Evolutionary conservation across 2,113 vertebrate genomes (phyloP), one percentile per base, ranked within the genome.

Genomic region (Chamaea fasciata): DNA sequence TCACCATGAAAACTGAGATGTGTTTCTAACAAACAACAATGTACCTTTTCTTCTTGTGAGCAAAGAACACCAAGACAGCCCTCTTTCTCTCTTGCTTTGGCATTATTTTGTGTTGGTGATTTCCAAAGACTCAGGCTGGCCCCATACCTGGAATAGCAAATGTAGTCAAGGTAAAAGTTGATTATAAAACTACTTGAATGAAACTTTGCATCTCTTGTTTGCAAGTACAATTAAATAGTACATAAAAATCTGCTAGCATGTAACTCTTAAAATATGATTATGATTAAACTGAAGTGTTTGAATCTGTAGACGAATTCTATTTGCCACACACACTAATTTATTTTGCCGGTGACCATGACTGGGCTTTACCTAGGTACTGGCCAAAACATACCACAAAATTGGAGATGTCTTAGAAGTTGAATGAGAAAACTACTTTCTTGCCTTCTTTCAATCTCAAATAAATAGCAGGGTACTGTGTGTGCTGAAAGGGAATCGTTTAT

Each of bases 401-500:
- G 97, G 95, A 97, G 64, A 82, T 89, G 59, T 84, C 92, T 91
- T 97, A 87, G 89, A 94, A 97, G 84, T 7, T 97, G 87, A 93
- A 86, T 91, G 97, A 97, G 95, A 97, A 98, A 97, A 97, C 94
- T 93, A 67, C 84, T 97, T 97, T 93, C 83, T 97, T 97, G 84
- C 90, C 71, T 96, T 96, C 95, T 97, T 97, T 97, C 92, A 94
- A 92, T 95, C 85, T 97, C 95, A 95, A 98, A 97, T 97, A 97
- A 98, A 97, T 92, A 97, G 83, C 55, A 96, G 90, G 91, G 93
- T 92, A 95, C 92, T 95, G 63, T 89, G n/a, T 95, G 96, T 97
- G 96, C 88, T 97, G 97, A 98, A 97, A 98, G 78, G 49, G 24
- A 97, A 93, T 68, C 44, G 3, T 98, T 98, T 98, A 83, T 95